A percentile compares a stretch with the other conserved stretches of the same genome.
These are phyloP conservation scores for Acanthoscelides obtectus DNA, from an alignment of 2,888 invertebrate species.

Conservation along the genomic window DNA sequence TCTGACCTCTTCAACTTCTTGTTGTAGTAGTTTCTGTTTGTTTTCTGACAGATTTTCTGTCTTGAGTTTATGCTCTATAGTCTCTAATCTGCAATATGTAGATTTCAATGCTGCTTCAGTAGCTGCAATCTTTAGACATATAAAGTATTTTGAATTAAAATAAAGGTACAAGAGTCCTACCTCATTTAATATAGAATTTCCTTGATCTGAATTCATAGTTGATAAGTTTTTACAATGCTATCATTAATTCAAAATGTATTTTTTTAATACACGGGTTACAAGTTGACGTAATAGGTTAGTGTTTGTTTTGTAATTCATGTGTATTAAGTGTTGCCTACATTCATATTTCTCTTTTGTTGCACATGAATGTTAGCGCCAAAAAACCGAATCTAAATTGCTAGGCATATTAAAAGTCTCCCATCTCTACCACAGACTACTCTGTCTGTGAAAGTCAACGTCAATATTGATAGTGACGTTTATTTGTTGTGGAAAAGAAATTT, in stretches of 20 bases:
- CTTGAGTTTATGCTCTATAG: slow-evolving; percentile 35
- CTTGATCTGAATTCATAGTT: background rate
- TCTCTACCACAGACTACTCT: no score
- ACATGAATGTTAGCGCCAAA: no score
- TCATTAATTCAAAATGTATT: no score
- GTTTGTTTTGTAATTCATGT: no score
- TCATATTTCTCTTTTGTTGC: no score
- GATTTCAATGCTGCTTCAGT: slow-evolving; percentile 37
- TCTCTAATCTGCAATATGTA: slow-evolving; percentile 34
- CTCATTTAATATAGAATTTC: background rate
- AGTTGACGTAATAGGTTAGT: no score
- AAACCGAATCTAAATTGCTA: no score
- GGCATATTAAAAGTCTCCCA: no score
- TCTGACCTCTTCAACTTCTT: slow-evolving; percentile 38
- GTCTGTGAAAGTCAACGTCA: no score
- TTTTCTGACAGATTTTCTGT: slow-evolving; percentile 27
- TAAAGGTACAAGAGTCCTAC: background rate
- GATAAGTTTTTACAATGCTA: background rate
- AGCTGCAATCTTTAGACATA: slow-evolving; percentile 32
- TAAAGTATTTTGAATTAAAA: background rate
- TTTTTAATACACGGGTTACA: no score
- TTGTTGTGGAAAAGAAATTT: background rate
- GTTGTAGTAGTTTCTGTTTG: slow-evolving; percentile 31
- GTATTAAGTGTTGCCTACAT: no score
- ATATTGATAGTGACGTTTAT: no score